Evolutionary conservation across 2,888 invertebrate species (phyloP).

Genomic region (Hirtodrosophila confusa): DNA sequence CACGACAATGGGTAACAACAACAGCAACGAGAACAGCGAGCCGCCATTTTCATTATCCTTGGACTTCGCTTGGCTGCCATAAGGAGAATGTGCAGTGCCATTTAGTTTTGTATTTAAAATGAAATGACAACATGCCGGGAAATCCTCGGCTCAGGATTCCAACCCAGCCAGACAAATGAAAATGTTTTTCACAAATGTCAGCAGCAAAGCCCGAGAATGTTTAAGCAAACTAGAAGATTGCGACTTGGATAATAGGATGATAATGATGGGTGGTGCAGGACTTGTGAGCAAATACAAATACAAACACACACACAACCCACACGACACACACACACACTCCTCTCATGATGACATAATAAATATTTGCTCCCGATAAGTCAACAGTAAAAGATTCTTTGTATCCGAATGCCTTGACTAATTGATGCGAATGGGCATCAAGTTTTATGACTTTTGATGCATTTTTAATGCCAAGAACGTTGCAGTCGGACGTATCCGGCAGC

Average conservation of each 20-base stretch:
- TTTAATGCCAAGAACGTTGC: conserved; percentile 50
- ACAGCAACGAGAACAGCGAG: conserved; percentile 1
- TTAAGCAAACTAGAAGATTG: conserved; percentile 1
- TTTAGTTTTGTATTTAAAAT: conserved; percentile 58
- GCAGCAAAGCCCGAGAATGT: conserved; percentile 8
- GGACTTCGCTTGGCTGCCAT: conserved; percentile 45
- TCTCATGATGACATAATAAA: conserved; percentile 56
- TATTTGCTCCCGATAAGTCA: conserved; percentile 49
- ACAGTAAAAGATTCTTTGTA: conserved; percentile 14
- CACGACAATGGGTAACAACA: conserved; percentile 50
- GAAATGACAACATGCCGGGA: conserved; percentile 50
- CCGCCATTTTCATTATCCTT: conserved; percentile 73
- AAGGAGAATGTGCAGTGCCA: conserved; percentile 25
- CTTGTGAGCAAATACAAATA: conserved; percentile 39
- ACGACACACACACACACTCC: conserved; percentile 19
- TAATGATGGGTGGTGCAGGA: conserved; percentile 27
- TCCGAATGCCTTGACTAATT: conserved; percentile 42
- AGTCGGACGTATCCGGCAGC: too few relatives aligned
- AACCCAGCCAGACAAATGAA: conserved; percentile 49
- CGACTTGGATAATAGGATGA: conserved; percentile 14
- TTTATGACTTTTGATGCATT: conserved; percentile 53
- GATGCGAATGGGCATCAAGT: conserved; percentile 39
- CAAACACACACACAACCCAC: conserved; percentile 18
- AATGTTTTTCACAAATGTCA: conserved; percentile 58
- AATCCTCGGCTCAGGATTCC: conserved; percentile 24